phyloP scores from a whole-genome alignment of 2,888 invertebrate genomes.

The Drosophila kuntzei region DNA sequence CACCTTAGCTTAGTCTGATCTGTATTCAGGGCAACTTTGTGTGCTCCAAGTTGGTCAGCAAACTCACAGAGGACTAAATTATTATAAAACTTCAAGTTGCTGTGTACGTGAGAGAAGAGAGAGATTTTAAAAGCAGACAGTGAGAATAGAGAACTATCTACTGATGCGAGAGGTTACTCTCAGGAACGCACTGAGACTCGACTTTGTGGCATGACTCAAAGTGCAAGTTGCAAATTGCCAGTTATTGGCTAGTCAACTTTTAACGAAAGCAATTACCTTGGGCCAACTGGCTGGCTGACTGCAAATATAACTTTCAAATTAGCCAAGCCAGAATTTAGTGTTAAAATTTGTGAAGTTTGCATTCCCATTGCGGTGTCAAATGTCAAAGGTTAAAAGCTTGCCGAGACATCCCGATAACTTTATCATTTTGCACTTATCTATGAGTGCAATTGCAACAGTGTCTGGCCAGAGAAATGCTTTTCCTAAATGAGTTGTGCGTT shows the following conservation, averaged over 20 bases:
- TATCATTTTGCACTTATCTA: constrained; percentile 39
- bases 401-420: constrained; percentile 17
- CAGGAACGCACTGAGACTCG: constrained; percentile 2
- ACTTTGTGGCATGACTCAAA: constrained; percentile 42
- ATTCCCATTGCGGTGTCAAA: constrained; percentile 32
- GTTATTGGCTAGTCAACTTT: constrained; percentile 37
- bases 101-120: constrained; percentile 57
- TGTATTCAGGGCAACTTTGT: constrained; percentile 47
- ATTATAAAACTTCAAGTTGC: constrained; percentile 65
- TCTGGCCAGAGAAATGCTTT: constrained; percentile 20
- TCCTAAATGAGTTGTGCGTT: constrained; percentile 23
- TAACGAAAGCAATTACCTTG: constrained; percentile 22
- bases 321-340: constrained; percentile 37
- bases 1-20: constrained; percentile 11
- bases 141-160: constrained; percentile 15
- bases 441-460: constrained; percentile 13
- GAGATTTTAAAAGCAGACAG: constrained; percentile 6
- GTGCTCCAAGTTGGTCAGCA: constrained; percentile 49
- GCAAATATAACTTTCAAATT: constrained; percentile 42
- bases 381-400: constrained; percentile 27
- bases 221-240: constrained; percentile 7
- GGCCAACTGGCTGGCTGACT: background rate
- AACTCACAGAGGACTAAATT: constrained; percentile 52
- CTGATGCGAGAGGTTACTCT: constrained; percentile 16
- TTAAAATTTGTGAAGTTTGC: constrained; percentile 28